Conservation (phyloP, 2,888 invertebrate species). For the Cephus rjabovi region DNA sequence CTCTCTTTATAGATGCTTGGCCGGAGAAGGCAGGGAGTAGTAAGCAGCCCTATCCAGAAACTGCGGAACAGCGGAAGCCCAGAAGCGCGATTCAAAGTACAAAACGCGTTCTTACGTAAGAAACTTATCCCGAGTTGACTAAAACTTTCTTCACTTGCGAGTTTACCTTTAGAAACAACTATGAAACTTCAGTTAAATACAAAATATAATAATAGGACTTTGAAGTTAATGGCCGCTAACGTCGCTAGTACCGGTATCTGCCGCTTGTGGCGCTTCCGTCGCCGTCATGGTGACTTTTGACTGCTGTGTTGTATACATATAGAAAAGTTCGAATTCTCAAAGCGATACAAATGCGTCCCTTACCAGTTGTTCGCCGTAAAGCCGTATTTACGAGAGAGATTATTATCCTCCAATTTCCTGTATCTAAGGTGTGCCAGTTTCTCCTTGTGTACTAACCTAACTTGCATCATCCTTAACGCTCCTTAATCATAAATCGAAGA, state of each 20-base stretch:
- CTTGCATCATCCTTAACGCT: background rate
- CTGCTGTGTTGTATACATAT: background rate
- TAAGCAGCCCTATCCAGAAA: conserved; percentile 14
- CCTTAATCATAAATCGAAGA: background rate
- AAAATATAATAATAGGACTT: conserved; percentile 42
- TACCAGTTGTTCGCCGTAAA: background rate
- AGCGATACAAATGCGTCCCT: background rate
- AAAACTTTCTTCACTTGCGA: background rate
- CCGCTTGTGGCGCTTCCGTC: background rate
- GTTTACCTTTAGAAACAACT: conserved; percentile 27
- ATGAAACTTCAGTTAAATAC: conserved; percentile 47
- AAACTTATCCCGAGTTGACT: background rate
- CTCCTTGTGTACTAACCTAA: background rate
- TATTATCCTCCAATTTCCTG: background rate
- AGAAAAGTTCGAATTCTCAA: background rate
- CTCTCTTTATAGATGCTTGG: background rate
- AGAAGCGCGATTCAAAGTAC: conserved; percentile 1
- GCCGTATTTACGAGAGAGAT: background rate
- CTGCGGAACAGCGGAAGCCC: conserved; percentile 12
- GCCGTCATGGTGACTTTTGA: background rate
- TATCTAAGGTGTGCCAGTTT: too few species aligned
- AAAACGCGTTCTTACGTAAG: background rate
- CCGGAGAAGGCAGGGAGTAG: background rate
- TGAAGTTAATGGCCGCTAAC: background rate
- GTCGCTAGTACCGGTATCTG: background rate